Evolutionary conservation across 2,888 invertebrate genomes (phyloP), one percentile per base, ranked within the genome.

Genomic region (Plemyria rubiginata): DNA sequence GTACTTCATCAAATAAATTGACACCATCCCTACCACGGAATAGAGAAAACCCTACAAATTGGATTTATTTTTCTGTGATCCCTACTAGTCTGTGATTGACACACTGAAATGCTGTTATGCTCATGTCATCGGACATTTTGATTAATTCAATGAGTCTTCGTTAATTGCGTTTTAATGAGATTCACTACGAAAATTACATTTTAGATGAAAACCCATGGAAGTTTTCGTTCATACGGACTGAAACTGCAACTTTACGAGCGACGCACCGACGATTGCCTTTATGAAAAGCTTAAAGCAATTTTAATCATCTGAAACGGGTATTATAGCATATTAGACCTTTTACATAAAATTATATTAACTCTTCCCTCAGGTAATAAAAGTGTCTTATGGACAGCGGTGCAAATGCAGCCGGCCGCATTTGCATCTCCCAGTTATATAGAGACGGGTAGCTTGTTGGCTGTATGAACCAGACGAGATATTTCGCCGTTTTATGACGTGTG

Each of bases 271-370:
- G 22, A 22, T 49, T 57, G 58, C 56, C 55, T 58, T 52, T 63
- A 58, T 53, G 53, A 66, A 65, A 54, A 54, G 62, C 66, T 29
- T 7, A n/a, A 32, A 64, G 58, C 57, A 11, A 65, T 65, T 70
- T 68, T 67, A 68, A 68, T 70, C 70, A 75, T 78, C 75, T 58
- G 53, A 71, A 70, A 74, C 73, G 62, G 71, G 79, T 80, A 80
- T 80, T 73, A 78, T 77, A 81, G 68, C 77, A 75, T 75, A 76
- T 71, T 74, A 75, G 76, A 67, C 75, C 78, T 79, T 84, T 84
- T 82, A 84, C 83, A 83, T 82, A 81, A 84, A 84, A 73, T 71
- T 75, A 80, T 85, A 86, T 85, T 86, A 87, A 86, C 82, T 85
- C 83, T 81, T 72, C 77, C 70, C 72, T 75, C 70, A 62, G 51